A percentile compares a stretch with the other conserved stretches of the same genome.
phyloP scores from a whole-genome alignment of 2,113 vertebrate genomes.

The Camelus bactrianus region DNA sequence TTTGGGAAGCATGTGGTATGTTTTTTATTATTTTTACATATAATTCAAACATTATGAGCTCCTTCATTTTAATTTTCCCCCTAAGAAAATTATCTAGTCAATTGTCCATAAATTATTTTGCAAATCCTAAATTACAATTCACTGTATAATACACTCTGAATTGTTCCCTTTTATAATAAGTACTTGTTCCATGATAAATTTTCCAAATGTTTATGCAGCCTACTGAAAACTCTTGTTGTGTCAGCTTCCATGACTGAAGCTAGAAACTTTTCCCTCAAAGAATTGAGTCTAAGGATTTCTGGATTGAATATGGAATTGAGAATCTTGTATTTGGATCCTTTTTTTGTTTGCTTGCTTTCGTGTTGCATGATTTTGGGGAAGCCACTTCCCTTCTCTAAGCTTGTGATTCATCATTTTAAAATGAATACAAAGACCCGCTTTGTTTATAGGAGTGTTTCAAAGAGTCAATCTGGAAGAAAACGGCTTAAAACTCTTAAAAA shows the following conservation, averaged over 20 bases:
- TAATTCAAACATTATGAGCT: neutral
- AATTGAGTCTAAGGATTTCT: neutral
- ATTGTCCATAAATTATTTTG: neutral
- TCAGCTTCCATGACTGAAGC: neutral
- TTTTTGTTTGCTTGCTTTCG: neutral
- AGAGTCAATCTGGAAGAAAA: neutral
- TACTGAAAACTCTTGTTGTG: neutral
- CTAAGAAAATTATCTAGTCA: neutral
- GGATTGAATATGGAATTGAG: neutral
- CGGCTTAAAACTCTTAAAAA: neutral
- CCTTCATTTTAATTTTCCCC: neutral
- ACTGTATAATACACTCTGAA: rapidly evolving
- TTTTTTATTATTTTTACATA: neutral
- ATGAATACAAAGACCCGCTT: neutral
- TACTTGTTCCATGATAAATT: neutral
- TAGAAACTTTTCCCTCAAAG: neutral
- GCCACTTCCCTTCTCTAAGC: neutral
- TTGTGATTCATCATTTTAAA: neutral
- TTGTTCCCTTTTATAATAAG: neutral
- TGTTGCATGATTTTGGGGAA: neutral
- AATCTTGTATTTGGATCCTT: neutral
- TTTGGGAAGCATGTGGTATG: neutral
- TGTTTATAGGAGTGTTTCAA: neutral
- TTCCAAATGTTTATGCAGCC: neutral
- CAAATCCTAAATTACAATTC: neutral